Conservation (phyloP, 2,888 invertebrate genomes). For the Drymonia ruficornis region DNA sequence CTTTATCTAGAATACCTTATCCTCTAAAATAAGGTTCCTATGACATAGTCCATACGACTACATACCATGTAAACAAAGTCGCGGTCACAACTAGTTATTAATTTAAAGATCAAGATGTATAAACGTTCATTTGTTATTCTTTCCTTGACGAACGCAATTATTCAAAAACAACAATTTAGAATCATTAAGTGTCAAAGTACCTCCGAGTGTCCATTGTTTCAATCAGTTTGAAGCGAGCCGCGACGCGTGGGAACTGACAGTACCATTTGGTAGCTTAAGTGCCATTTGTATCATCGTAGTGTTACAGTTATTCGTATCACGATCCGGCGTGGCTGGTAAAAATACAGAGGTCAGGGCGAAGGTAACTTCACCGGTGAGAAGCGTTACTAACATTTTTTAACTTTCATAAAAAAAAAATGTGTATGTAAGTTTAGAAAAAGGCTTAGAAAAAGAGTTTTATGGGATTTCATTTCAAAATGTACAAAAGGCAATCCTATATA, state of each 20-base stretch:
- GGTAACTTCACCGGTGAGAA: not conserved
- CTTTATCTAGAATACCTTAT: no score
- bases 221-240: not conserved
- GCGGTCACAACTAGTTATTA: no score
- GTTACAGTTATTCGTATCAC: constrained; percentile 6
- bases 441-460: no score
- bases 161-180: not conserved
- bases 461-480: no score
- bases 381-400: not conserved
- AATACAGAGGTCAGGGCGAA: constrained; percentile 23
- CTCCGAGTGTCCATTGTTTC: not conserved
- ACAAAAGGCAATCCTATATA: no score
- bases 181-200: constrained; percentile 1
- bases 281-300: not conserved
- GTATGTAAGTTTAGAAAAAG: no score
- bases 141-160: not conserved
- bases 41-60: no score
- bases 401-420: not conserved
- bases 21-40: no score
- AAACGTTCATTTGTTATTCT: not conserved
- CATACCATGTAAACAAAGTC: no score
- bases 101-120: not conserved
- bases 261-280: not conserved
- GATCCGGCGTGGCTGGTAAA: constrained; percentile 12
- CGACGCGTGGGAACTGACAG: constrained; percentile 1